A percentile compares a stretch with the other conserved stretches of the same genome.
These are phyloP conservation scores for Tromatobia lineatoria DNA, from an alignment of 2,888 invertebrate species.

Conservation along the genomic window DNA sequence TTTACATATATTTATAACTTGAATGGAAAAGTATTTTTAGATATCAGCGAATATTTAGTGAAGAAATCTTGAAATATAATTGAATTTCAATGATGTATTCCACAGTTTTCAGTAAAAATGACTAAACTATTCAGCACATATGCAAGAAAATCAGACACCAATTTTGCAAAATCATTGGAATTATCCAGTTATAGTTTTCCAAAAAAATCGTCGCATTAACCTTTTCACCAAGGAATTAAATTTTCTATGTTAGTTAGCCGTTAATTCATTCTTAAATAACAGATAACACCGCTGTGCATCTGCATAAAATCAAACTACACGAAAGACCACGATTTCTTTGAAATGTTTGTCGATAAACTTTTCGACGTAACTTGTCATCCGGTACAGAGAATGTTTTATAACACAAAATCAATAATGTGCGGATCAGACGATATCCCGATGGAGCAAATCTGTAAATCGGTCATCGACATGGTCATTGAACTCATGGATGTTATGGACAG, in stretches of 20 bases:
- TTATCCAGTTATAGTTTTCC: constrained; percentile 19
- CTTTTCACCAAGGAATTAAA: too few species aligned
- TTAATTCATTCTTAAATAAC: constrained; percentile 79
- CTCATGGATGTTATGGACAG: constrained; percentile 86
- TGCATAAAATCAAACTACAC: constrained; percentile 82
- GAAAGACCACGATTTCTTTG: constrained; percentile 86
- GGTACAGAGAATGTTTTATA: constrained; percentile 88
- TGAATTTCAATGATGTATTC: too few species aligned
- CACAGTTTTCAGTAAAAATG: too few species aligned
- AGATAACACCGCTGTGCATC: constrained; percentile 88
- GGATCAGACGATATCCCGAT: constrained; percentile 83
- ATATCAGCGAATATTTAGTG: too few species aligned
- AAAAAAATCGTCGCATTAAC: too few species aligned
- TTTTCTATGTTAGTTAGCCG: neutral
- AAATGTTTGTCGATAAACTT: constrained; percentile 88
- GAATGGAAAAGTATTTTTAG: too few species aligned
- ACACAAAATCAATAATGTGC: constrained; percentile 87
- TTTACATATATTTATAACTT: too few species aligned
- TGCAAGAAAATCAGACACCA: too few species aligned
- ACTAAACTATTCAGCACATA: too few species aligned
- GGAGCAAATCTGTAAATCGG: constrained; percentile 83
- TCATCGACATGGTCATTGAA: constrained; percentile 87
- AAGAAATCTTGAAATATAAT: too few species aligned
- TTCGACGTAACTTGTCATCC: constrained; percentile 89
- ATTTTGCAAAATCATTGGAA: too few species aligned